Percentiles rank a stretch among this genome's conserved stretches.
These are phyloP conservation scores for Passer montanus DNA, from an alignment of 2,113 vertebrate genomes.

Conservation along the genomic window DNA sequence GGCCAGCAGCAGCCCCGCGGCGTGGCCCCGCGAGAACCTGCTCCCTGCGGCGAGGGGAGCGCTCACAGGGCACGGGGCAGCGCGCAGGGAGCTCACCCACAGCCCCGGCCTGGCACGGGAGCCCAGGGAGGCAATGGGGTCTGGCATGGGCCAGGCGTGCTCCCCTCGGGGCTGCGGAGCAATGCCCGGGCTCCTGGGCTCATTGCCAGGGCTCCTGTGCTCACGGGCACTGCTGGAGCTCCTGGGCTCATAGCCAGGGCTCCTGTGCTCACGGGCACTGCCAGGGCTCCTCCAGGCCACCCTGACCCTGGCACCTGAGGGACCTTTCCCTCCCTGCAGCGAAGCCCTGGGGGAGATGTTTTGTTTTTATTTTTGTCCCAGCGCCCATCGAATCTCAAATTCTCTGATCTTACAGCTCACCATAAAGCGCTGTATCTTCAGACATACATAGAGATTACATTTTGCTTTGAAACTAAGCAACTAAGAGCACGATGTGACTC, in stretches of 20 bases:
- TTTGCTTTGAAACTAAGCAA: conserved; percentile 48
- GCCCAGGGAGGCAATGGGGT: neutral
- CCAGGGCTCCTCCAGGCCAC: neutral
- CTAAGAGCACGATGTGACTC: neutral
- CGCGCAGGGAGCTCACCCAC: fast-evolving
- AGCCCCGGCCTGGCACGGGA: neutral
- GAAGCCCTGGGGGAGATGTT: neutral
- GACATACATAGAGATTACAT: neutral
- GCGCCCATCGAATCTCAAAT: neutral
- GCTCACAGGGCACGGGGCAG: neutral
- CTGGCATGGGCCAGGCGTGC: fast-evolving
- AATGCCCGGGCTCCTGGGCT: neutral
- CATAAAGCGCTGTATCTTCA: neutral
- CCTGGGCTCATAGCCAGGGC: no score
- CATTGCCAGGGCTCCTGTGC: no score
- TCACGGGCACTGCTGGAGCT: no score
- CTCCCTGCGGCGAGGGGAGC: conserved; percentile 67
- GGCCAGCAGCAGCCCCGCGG: conserved; percentile 71
- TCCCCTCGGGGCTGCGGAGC: fast-evolving
- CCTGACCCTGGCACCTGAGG: neutral
- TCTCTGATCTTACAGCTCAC: neutral
- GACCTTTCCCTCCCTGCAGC: neutral
- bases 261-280: neutral
- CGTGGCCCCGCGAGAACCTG: conserved; percentile 78
- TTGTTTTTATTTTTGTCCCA: neutral